A percentile compares a stretch with the other conserved stretches of the same genome.
Evolutionary conservation across 2,888 invertebrate species (phyloP).

Genomic region (Brachynemurus nebulosus): DNA sequence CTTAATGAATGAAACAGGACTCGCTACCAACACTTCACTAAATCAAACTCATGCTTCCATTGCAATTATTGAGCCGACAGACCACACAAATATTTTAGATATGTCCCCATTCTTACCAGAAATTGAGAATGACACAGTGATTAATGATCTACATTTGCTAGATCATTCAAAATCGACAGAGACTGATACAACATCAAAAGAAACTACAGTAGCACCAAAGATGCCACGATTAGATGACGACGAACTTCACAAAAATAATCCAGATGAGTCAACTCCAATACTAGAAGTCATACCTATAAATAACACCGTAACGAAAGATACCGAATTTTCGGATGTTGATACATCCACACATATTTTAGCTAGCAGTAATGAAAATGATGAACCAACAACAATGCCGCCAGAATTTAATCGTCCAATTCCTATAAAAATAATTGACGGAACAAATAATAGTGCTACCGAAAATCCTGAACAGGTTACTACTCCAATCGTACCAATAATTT

Average conservation of each 20-base stretch:
- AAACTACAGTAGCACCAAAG: conserved; percentile 25
- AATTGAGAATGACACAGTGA: conserved; percentile 43
- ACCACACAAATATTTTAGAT: conserved; percentile 26
- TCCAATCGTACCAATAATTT: conserved; percentile 7
- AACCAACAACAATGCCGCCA: background rate
- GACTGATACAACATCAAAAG: conserved; percentile 18
- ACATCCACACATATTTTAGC: background rate
- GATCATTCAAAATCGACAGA: conserved; percentile 24
- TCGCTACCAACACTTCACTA: background rate
- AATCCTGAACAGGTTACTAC: conserved; percentile 11
- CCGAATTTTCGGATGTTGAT: background rate
- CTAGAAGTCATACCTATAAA: conserved; percentile 14
- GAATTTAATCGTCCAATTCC: background rate
- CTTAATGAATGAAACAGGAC: no score
- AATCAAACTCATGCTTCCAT: background rate
- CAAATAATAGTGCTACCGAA: conserved; percentile 11
- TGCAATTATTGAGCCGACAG: conserved; percentile 5
- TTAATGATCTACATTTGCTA: conserved; percentile 42
- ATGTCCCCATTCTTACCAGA: conserved; percentile 57
- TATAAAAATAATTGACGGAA: background rate
- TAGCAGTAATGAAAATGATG: background rate
- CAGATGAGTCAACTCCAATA: conserved; percentile 29
- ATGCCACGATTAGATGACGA: conserved; percentile 36
- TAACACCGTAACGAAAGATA: no score
- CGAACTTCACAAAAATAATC: conserved; percentile 36